These are phyloP conservation scores for Darevskia nairensis DNA, from an alignment of 2,797 vertebrate species.

Conservation along the genomic window DNA sequence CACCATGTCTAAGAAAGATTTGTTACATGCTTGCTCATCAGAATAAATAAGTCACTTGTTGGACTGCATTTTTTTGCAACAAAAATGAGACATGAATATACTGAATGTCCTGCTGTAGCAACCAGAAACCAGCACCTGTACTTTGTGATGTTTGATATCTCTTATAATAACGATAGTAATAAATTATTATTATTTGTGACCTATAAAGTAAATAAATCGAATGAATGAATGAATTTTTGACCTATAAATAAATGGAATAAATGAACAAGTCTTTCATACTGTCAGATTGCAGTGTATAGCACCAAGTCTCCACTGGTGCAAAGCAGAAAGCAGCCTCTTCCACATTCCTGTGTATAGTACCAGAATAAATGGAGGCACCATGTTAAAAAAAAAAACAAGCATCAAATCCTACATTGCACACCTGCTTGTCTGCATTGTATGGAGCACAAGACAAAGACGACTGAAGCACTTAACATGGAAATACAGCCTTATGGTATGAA, in stretches of 20 bases:
- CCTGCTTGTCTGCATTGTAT: no score
- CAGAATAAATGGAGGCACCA: neutral
- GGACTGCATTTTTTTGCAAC: neutral
- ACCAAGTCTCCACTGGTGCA: neutral
- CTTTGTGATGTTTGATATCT: no score
- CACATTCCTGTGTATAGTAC: neutral
- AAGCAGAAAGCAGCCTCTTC: neutral
- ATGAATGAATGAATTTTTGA: no score
- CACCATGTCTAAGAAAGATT: neutral
- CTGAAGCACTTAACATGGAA: neutral
- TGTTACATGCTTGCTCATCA: neutral
- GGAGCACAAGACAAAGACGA: neutral
- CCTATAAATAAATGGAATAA: neutral
- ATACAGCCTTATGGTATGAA: neutral
- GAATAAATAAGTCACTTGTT: neutral
- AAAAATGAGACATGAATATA: neutral
- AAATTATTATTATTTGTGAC: no score
- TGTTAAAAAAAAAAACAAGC: neutral
- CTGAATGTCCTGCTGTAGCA: neutral
- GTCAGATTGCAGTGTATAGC: neutral
- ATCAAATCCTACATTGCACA: neutral
- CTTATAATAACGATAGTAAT: no score
- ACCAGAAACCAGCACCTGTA: neutral
- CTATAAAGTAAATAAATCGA: no score
- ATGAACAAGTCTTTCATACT: neutral